Evolutionary conservation across 2,797 vertebrate genomes (phyloP).

Genomic region (Delichon dasypus): DNA sequence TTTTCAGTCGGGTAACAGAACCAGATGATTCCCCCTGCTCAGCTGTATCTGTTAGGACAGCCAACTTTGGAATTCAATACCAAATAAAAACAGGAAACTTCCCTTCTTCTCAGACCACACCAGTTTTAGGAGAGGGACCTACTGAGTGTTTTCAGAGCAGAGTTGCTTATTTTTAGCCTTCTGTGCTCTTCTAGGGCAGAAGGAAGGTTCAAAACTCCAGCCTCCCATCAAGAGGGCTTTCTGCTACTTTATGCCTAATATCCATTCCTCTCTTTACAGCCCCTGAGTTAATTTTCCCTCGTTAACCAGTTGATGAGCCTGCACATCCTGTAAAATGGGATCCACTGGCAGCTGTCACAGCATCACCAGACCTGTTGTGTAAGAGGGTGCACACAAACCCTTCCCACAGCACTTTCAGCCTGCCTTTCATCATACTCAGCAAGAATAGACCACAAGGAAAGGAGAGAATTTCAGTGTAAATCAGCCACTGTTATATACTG

Average conservation of each 20-base stretch:
- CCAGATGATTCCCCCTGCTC: background rate
- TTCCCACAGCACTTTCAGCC: background rate
- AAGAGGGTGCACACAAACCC: background rate
- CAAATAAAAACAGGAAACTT: background rate
- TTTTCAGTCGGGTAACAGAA: background rate
- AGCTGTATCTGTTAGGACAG: background rate
- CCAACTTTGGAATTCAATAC: background rate
- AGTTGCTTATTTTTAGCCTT: background rate
- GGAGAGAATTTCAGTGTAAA: conserved; percentile 29
- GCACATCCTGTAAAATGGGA: background rate
- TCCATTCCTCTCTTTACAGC: background rate
- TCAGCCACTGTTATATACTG: conserved; percentile 24
- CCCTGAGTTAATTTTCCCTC: background rate
- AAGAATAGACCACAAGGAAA: background rate
- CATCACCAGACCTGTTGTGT: conserved; percentile 4
- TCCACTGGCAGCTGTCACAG: conserved; percentile 25
- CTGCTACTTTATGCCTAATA: background rate
- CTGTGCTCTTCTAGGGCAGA: background rate
- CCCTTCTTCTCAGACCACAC: background rate
- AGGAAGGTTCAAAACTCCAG: background rate
- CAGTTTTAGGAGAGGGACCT: background rate
- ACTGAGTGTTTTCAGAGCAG: background rate
- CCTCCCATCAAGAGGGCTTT: background rate
- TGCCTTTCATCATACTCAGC: conserved; percentile 27
- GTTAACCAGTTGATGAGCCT: background rate